Percentiles rank a stretch among this genome's conserved stretches.
These are phyloP conservation scores for Drosophila auraria DNA, from an alignment of 1,140 invertebrate genomes.

Conservation along the genomic window DNA sequence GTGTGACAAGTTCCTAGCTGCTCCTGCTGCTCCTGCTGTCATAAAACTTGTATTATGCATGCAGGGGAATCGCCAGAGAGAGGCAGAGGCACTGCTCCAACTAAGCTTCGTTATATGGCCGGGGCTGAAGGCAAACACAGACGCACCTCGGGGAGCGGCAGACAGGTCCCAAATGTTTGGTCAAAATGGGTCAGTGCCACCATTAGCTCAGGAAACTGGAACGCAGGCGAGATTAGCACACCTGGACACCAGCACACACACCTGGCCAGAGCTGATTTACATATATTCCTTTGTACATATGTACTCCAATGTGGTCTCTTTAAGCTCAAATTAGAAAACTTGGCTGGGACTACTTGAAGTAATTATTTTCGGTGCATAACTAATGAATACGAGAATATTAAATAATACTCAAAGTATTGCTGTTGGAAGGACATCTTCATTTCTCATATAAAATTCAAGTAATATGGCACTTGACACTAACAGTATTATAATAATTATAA, in stretches of 20 bases:
- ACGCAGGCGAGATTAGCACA: conserved; percentile 44
- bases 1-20: conserved; percentile 22
- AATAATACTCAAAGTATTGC: neutral
- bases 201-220: conserved; percentile 59
- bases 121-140: conserved; percentile 23
- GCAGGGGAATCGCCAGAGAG: conserved; percentile 13
- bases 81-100: conserved; percentile 1
- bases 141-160: conserved; percentile 52
- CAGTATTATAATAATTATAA: neutral
- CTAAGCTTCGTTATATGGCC: conserved; percentile 14
- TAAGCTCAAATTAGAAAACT: conserved; percentile 10
- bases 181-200: conserved; percentile 66
- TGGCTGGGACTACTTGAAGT: neutral
- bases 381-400: neutral
- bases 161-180: conserved; percentile 54
- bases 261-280: conserved; percentile 12
- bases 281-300: neutral
- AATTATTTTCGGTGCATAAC: neutral
- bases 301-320: neutral
- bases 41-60: conserved; percentile 68
- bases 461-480: neutral
- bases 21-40: conserved; percentile 20
- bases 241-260: conserved; percentile 8
- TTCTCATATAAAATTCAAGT: neutral
- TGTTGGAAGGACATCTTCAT: neutral